Base-by-base conservation (phyloP, 2,888 invertebrate genomes). In the Amiota minor region DNA sequence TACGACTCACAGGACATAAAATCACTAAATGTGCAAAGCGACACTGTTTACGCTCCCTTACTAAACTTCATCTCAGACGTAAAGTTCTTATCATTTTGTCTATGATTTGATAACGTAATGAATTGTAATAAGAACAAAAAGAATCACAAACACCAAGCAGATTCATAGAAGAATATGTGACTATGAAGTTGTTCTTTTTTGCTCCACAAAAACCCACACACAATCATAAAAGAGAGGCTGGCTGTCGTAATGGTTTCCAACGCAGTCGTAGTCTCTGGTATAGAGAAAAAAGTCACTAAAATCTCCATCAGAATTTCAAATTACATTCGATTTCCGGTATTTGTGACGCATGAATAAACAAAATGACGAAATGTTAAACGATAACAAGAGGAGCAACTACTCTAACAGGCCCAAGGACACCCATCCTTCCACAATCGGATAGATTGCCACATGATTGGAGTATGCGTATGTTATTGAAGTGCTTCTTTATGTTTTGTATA, bases 251-350 rank as follows among this genome's bases (percentile, higher is more conserved):
- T 72, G 70, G 77, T 49, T 70, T 70, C 67, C 70, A 72, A 72
- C 18, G 47, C 11, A 35, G 0, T 35, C 35, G 0, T 35, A 35
- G 35, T 35, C 35, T 35, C 0, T 35, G 35, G 1, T 23, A 3
- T 23, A 23, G 23, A 23, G 23, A 23, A 45, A 59, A 71, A 56
- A 64, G 49, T 49, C 56, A 65, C 69, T 56, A 72, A 75, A 82
- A 78, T 82, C 85, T 86, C 81, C 82, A 87, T 86, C 83, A 82
- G 83, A 87, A 86, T 87, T 88, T 85, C 88, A 88, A 87, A 87
- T 87, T 86, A 85, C 86, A 82, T 87, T 87, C 87, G 86, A 87
- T 87, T 88, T 88, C 86, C 86, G 86, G 87, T 80, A 86, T 86
- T 87, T 87, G 86, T 80, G 81, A 85, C 80, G 86, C 87, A 82